A percentile compares a stretch with the other conserved stretches of the same genome.
These are phyloP conservation scores for Oxygymnocypris stewartii DNA, from an alignment of 2,113 vertebrate species.

Conservation along the genomic window DNA sequence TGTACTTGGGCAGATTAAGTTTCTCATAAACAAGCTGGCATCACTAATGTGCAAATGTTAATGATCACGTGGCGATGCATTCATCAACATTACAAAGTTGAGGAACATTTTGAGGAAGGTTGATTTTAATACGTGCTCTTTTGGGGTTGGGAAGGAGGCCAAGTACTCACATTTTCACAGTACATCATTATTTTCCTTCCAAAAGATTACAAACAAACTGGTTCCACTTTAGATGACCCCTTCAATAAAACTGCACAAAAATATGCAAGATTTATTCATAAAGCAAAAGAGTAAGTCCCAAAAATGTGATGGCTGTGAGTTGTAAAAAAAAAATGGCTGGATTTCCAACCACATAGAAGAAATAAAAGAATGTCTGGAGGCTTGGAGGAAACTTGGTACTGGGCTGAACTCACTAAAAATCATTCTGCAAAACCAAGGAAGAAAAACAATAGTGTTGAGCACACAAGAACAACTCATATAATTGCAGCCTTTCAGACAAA, in stretches of 20 bases:
- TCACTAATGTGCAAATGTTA: background rate
- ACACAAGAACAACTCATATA: conserved; percentile 27
- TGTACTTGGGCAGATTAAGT: background rate
- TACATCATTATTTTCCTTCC: background rate
- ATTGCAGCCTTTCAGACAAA: conserved; percentile 27
- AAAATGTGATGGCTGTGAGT: background rate
- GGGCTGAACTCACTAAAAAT: conserved; percentile 25
- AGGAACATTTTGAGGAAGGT: background rate
- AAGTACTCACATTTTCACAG: background rate
- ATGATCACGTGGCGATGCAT: background rate
- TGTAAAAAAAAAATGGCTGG: background rate
- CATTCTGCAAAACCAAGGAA: conserved; percentile 32
- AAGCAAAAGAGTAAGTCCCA: background rate
- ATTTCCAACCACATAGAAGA: background rate
- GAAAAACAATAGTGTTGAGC: conserved; percentile 18
- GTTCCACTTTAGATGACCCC: background rate
- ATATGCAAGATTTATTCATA: background rate
- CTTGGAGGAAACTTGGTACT: conserved; percentile 13
- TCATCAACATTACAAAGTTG: background rate
- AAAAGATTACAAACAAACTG: background rate
- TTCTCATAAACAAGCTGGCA: background rate
- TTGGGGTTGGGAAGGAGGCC: background rate
- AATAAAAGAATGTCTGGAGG: background rate
- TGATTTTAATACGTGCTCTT: background rate
- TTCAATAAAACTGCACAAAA: background rate